Base-by-base conservation (phyloP, 1,140 invertebrate species). In the Listronotus oregonensis region DNA sequence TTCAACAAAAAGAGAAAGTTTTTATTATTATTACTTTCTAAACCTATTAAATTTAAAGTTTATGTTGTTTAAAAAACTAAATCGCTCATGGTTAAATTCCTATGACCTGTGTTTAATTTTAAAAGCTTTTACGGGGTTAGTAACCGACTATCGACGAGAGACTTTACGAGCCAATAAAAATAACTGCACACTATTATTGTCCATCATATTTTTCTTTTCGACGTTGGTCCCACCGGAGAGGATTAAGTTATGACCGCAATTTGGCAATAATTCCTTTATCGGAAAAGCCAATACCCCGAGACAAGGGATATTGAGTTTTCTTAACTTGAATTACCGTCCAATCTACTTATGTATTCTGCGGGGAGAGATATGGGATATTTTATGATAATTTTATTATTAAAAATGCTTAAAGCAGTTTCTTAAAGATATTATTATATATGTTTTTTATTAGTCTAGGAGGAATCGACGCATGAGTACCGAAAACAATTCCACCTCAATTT, bases 211-310 rank as follows among this genome's bases (percentile, higher is more conserved):
- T 46, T 17, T 12, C 43, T 8, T 15, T 46, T 46, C 43, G 43
- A 46, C 43, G 43, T n/a, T 17, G 7, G 43, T 17, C 43, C 14
- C 43, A 17, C 15, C 3, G 43, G 43, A 40, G 39, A 46, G 43
- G 43, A 46, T 46, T 46, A 46, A 46, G 43, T 46, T 46, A 46
- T 46, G 43, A 17, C 43, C 43, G 15, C 43, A 46, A 46, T 46
- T 46, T 46, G 43, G 17, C 43, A 17, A 46, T 46, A 46, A 46
- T 46, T 46, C 43, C 43, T 46, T 46, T 46, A 46, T 46, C 43
- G 43, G n/a, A 4, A 12, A 46, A 17, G 15, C 12, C 43, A 46
- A 46, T 46, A 46, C 17, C 43, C 15, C 17, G 43, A 46, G 43
- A 46, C 43, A 46, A 46, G 43, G 43, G 43, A 40, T 12, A 46